phyloP scores from a whole-genome alignment of 2,888 invertebrate genomes.

The Lithosia quadra region DNA sequence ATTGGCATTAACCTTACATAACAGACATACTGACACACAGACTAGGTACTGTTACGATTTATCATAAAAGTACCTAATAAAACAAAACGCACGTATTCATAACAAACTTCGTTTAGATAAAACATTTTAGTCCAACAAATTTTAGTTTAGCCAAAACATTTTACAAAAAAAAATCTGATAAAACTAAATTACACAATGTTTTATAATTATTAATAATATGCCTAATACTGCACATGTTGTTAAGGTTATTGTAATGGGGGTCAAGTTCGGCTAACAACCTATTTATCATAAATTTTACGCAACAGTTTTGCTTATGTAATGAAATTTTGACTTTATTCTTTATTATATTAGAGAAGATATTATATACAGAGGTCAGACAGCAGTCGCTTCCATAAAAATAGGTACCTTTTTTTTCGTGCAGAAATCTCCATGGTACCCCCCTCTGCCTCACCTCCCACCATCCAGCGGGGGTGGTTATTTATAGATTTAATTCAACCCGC shows the following conservation, averaged over 20 bases:
- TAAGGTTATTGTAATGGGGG: neutral
- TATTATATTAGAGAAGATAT: no score
- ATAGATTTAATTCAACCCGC: no score
- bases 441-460: no score
- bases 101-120: no score
- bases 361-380: no score
- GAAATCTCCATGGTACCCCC: no score
- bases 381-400: no score
- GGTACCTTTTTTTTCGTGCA: no score
- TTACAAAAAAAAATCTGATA: neutral
- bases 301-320: neutral
- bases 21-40: no score
- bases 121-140: neutral
- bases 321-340: neutral
- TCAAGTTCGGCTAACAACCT: neutral
- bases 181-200: slow-evolving; percentile 4
- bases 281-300: slow-evolving; percentile 4
- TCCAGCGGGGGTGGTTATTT: no score
- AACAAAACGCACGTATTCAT: neutral
- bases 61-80: no score
- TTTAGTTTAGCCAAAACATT: slow-evolving; percentile 1
- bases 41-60: neutral
- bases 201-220: slow-evolving; percentile 1
- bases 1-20: neutral
- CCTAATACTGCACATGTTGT: neutral